A percentile compares a stretch with the other conserved stretches of the same genome.
Evolutionary conservation across 1,140 invertebrate species (phyloP).

Genomic region (Lerema accius): DNA sequence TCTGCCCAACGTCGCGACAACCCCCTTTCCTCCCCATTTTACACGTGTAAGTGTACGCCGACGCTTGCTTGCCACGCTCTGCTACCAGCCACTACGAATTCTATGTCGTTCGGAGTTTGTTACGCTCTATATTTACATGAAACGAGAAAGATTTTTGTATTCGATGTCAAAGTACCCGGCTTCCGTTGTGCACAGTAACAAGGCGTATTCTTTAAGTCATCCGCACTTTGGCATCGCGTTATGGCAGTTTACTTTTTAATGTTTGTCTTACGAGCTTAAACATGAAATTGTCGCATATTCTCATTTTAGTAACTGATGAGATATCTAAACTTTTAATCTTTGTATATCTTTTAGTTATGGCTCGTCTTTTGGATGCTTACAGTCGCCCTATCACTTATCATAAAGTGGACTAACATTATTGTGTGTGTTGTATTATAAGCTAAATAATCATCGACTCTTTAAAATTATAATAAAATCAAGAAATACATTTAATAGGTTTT

Average conservation of each 20-base stretch:
- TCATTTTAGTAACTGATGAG: too few relatives aligned
- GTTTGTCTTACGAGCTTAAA: slow-evolving; percentile 1
- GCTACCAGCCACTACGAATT: slow-evolving; percentile 50
- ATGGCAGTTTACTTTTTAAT: neutral
- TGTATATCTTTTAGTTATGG: too few relatives aligned
- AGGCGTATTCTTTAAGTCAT: slow-evolving; percentile 40
- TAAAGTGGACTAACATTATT: too few relatives aligned
- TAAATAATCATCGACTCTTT: too few relatives aligned
- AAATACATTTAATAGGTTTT: too few relatives aligned
- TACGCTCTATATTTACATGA: slow-evolving; percentile 70
- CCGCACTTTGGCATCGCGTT: slow-evolving; percentile 24
- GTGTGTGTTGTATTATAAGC: too few relatives aligned
- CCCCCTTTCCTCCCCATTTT: slow-evolving; percentile 38
- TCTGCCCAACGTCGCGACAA: slow-evolving; percentile 60
- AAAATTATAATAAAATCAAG: too few relatives aligned
- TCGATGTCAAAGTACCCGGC: slow-evolving; percentile 50
- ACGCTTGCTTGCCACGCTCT: slow-evolving; percentile 54
- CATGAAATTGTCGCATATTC: too few relatives aligned
- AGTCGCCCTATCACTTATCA: too few relatives aligned
- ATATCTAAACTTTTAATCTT: too few relatives aligned
- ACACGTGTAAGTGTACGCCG: slow-evolving; percentile 61
- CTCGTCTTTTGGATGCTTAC: too few relatives aligned
- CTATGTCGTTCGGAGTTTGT: slow-evolving; percentile 61
- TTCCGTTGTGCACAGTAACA: slow-evolving; percentile 44
- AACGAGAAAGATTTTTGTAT: slow-evolving; percentile 61